Conservation (phyloP, 1,140 invertebrate species). For the Bombus polaris region DNA sequence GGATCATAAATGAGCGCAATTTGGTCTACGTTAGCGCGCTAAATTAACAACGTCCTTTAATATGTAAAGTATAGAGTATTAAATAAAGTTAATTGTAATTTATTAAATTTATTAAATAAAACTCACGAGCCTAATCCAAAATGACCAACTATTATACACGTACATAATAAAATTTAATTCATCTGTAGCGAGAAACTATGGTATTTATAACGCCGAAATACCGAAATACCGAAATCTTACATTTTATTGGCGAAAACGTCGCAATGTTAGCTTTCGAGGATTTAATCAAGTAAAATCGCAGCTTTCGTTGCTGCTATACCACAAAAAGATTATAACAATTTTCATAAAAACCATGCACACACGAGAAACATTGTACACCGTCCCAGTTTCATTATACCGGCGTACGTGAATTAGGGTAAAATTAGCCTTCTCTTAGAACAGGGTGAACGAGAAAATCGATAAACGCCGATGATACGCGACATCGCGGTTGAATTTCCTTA, state of each 20-base stretch:
- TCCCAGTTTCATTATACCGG: constrained; percentile 8
- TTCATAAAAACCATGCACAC: constrained; percentile 34
- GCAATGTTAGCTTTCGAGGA: no score
- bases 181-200: neutral
- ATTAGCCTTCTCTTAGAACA: neutral
- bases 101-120: no score
- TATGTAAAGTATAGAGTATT: neutral
- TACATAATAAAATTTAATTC: neutral
- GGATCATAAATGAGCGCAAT: neutral
- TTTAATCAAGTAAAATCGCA: neutral
- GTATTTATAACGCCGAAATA: no score
- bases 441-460: constrained; percentile 15
- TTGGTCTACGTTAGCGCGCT: neutral
- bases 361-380: neutral
- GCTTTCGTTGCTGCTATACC: neutral
- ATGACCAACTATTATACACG: neutral
- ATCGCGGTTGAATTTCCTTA: constrained; percentile 25
- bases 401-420: constrained; percentile 27
- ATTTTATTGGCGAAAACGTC: neutral
- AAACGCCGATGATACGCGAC: neutral
- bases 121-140: neutral
- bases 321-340: constrained; percentile 39
- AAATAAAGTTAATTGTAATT: neutral
- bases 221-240: neutral
- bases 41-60: neutral